Percentiles rank a stretch among this genome's conserved stretches.
Conservation (phyloP, 2,113 vertebrate genomes). For the Taurulus bubalis region DNA sequence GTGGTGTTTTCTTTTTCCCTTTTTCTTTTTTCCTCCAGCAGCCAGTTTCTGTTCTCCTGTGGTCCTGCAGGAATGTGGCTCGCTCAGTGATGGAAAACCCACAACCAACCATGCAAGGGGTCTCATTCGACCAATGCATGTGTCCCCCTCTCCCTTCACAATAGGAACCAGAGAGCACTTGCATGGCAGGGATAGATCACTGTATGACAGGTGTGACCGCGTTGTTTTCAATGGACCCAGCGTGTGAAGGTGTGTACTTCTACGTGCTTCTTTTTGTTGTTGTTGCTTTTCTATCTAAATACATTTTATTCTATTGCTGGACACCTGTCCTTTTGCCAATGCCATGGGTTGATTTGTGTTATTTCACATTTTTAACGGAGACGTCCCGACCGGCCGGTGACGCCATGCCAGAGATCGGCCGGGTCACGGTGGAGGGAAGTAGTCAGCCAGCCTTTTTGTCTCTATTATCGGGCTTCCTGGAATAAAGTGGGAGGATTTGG, state of each 20-base stretch:
- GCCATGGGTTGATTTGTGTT: neutral
- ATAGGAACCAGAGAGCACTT: slow-evolving; percentile 26
- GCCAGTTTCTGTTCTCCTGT: slow-evolving; percentile 67
- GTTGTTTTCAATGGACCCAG: neutral
- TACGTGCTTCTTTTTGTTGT: neutral
- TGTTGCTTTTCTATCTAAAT: neutral
- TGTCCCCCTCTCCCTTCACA: slow-evolving; percentile 4
- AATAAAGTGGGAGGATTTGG: slow-evolving; percentile 74
- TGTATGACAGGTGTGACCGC: slow-evolving; percentile 24
- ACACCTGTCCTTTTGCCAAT: neutral
- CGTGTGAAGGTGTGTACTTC: neutral
- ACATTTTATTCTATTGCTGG: neutral
- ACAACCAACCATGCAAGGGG: slow-evolving; percentile 41
- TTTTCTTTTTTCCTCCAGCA: slow-evolving; percentile 31
- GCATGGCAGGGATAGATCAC: slow-evolving; percentile 8
- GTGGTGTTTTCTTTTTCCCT: neutral
- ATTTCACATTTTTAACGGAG: slow-evolving; percentile 49
- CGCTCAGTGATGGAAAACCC: slow-evolving; percentile 63
- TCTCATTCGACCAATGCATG: slow-evolving; percentile 26
- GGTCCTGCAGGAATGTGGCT: slow-evolving; percentile 70
- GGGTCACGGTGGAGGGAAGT: slow-evolving; percentile 73
- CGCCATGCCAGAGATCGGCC: slow-evolving; percentile 60
- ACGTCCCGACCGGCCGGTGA: slow-evolving; percentile 51
- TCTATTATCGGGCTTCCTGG: slow-evolving; percentile 77
- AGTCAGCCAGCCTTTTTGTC: slow-evolving; percentile 76